Evolutionary conservation across 2,113 vertebrate genomes (phyloP), one percentile per base, ranked within the genome.

Genomic region (Ptychochromis oligacanthus): DNA sequence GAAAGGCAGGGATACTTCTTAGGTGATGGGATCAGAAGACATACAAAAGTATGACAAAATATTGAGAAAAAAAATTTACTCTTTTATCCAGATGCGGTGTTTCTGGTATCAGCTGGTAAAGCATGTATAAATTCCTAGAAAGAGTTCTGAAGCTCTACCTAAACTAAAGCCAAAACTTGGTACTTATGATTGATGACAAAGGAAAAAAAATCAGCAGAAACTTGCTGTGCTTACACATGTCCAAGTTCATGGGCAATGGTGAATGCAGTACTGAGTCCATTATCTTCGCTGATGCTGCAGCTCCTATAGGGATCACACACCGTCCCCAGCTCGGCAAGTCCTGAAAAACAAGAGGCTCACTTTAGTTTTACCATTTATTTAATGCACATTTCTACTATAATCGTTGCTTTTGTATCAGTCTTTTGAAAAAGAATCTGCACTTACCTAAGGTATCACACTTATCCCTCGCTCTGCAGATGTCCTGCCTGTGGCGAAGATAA

Each of bases 371-470:
- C 18, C 20, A 10, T 79, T 55, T 12, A 54, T 65, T 9, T 55
- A 24, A 67, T 43, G 24, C 28, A 15, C 6, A 14, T 52, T 31
- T 55, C 2, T 43, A 38, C 58, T 34, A 38, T 43, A 40, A 26
- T 10, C 12, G 28, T 15, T 10, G 13, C 22, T 49, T 36, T 38
- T 49, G 4, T 49, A 14, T 43, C 7, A 36, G 18, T 60, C 22
- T 1, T 65, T 70, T n/a, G 64, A 77, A 60, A 31, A 1, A 83
- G 43, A 65, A 31, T 54, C 20, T 77, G 18, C 49, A 91, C 96
- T 96, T 96, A 99, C 98, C 98, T 93, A 99, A 95, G 74, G 98
- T 99, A 87, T 99, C 98, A 93, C 98, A 99, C 93, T 99, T 99
- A 93, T 99, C 97, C 49, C 97, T 96, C 0, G 98, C 97, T 96